Evolutionary conservation across 2,797 vertebrate genomes (phyloP).

Genomic region (Melopsittacus undulatus): DNA sequence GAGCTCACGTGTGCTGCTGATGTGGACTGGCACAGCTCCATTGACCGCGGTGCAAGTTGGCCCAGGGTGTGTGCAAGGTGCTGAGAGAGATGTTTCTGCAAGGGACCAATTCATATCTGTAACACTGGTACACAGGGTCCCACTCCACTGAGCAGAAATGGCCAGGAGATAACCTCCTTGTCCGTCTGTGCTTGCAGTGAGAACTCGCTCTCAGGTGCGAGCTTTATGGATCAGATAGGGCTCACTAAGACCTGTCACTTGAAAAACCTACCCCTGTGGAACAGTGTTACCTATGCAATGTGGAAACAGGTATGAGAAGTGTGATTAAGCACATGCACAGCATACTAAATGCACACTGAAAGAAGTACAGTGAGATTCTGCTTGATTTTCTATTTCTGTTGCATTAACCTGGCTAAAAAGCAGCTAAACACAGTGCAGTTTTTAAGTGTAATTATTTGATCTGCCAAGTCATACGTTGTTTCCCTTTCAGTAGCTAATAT

Average conservation of each 20-base stretch:
- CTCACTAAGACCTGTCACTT: not conserved
- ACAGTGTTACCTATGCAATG: not conserved
- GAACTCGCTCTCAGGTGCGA: not conserved
- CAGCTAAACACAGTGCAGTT: not conserved
- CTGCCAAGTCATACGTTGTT: not conserved
- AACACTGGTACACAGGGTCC: not conserved
- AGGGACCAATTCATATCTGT: not conserved
- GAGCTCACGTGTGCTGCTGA: not conserved
- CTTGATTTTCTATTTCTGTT: not conserved
- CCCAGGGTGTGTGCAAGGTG: not conserved
- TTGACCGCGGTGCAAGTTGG: not conserved
- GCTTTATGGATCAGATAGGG: accelerated
- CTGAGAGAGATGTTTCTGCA: not conserved
- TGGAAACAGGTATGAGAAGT: not conserved
- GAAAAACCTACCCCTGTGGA: not conserved
- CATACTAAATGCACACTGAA: accelerated
- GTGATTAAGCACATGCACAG: not conserved
- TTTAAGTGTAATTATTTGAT: not conserved
- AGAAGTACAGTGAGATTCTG: not conserved
- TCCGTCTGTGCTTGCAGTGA: accelerated
- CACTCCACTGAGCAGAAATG: accelerated
- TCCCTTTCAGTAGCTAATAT: not conserved
- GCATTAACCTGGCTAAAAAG: not conserved
- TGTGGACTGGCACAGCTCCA: not conserved
- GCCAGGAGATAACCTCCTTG: not conserved